Evolutionary conservation across 1,140 invertebrate species (phyloP), one percentile per base, ranked within the genome.

Genomic region (Probaryconus sp.): DNA sequence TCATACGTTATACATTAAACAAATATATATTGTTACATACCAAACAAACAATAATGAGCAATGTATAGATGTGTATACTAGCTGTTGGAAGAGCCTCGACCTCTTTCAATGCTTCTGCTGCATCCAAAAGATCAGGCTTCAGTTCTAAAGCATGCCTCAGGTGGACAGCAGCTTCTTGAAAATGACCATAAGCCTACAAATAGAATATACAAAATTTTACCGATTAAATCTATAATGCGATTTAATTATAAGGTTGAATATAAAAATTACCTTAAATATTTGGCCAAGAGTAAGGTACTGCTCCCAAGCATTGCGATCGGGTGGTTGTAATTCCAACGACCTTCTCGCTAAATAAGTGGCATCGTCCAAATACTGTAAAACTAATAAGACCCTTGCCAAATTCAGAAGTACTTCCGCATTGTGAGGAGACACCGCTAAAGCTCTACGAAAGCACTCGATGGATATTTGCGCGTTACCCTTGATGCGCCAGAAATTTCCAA

Each of bases 261-360:
- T n/a, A n/a, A n/a, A n/a, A n/a, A 35, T 50, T 71, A 89, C 88
- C 83, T 94, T 94, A 76, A 94, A 94, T 84, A 94, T 94, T 88
- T 94, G 93, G 17, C 93, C 95, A 9, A 96, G 89, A 5, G 94
- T 96, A 79, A 96, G 95, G 86, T 96, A 95, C 82, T 96, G 95
- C 78, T 95, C 92, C 95, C 95, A 97, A 0, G 95, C 93, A 82
- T 93, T 94, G 72, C 93, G 92, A 82, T 95, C 94, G 0, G 93
- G 91, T 16, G 94, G 91, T 80, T 95, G 94, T 30, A 94, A 90
- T 74, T 94, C 91, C 26, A 92, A 83, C 5, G 91, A 94, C 45
- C 93, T 89, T 51, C 94, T 89, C 24, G 94, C 95, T 51, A 97
- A 89, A 81, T 94, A 95, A 47, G 95, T 94, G 14, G 95, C 95